Evolutionary conservation across 2,888 invertebrate species (phyloP), one percentile per base, ranked within the genome.

Genomic region (Helicoverpa assulta): DNA sequence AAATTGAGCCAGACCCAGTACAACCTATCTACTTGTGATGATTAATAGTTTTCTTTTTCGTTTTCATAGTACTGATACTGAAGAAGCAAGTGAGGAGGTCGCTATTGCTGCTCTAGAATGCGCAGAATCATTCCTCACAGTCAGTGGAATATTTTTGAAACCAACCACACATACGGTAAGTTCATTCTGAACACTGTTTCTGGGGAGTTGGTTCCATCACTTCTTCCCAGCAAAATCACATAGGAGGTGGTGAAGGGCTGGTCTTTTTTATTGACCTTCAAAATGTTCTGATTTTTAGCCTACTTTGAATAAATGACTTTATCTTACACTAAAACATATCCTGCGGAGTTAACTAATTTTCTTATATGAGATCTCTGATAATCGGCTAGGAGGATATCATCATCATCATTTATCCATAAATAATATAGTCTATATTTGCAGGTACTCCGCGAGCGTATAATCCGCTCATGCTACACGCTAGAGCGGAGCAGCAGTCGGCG

Each of bases 71-170:
- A 81, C 88, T 18, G 88, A 90, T 47, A 81, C 88, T n/a, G 88
- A 90, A 43, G 88, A 92, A 70, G 68, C 80, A 0, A 90, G 86
- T 47, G 92, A 94, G 21, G 92, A 92, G n/a, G 84, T 94, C 1
- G 90, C 91, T 0, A 81, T 91, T 14, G 90, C 94, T 12, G 95
- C 95, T 18, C 80, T 95, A 21, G 89, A 92, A 29, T 95, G 92
- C 66, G 89, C 90, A 0, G 94, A 95, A 74, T 86, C 84, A 1
- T 92, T 94, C 74, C 84, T 95, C 2, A 88, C 85, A 1, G 92
- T 92, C 1, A 92, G 94, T 69, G 95, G 95, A 0, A 86, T 93
- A 67, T 95, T 94, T 70, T 73, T 95, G 59, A 93, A 93, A 71
- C 90, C 91, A 0, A 67, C 88, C 0, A 93, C 89, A 1, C 92